phyloP scores from a whole-genome alignment of 2,888 invertebrate genomes.

The Agonum fuliginosum region DNA sequence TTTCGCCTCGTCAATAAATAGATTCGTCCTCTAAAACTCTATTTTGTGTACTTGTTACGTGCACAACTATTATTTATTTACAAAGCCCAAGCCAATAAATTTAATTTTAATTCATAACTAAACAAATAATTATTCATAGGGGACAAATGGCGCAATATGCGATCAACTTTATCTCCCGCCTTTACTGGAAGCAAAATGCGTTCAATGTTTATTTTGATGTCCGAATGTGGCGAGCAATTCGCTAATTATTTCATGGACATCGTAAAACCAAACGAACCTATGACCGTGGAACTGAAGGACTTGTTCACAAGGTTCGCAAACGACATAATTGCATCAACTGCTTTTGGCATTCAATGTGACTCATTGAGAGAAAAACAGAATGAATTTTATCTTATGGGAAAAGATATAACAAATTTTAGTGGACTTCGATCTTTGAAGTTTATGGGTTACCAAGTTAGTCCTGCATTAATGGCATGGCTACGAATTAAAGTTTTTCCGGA shows the following conservation, averaged over 20 bases:
- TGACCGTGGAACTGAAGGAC: constrained; percentile 60
- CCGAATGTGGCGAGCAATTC: not conserved
- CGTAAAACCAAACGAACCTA: not conserved
- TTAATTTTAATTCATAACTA: not conserved
- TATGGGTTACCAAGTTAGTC: not conserved
- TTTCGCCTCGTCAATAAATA: too few species aligned
- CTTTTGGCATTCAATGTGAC: constrained; percentile 38
- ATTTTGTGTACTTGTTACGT: too few species aligned
- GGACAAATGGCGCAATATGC: constrained; percentile 58
- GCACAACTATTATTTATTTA: too few species aligned
- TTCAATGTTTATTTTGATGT: constrained; percentile 7
- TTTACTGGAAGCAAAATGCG: constrained; percentile 62
- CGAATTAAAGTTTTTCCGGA: constrained; percentile 63
- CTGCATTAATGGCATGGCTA: constrained; percentile 29
- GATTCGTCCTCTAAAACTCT: too few species aligned
- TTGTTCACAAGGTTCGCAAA: constrained; percentile 60
- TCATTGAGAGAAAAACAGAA: constrained; percentile 32
- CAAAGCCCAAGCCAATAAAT: too few species aligned
- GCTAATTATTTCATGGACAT: not conserved
- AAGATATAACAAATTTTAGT: not conserved
- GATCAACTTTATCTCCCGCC: constrained; percentile 56
- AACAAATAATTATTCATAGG: not conserved
- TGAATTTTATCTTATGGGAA: constrained; percentile 29
- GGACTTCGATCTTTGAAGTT: not conserved
- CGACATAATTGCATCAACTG: constrained; percentile 62